Percentiles rank a stretch among this genome's conserved stretches.
These are phyloP conservation scores for Eilema sororculum DNA, from an alignment of 2,888 invertebrate genomes.

Conservation along the genomic window DNA sequence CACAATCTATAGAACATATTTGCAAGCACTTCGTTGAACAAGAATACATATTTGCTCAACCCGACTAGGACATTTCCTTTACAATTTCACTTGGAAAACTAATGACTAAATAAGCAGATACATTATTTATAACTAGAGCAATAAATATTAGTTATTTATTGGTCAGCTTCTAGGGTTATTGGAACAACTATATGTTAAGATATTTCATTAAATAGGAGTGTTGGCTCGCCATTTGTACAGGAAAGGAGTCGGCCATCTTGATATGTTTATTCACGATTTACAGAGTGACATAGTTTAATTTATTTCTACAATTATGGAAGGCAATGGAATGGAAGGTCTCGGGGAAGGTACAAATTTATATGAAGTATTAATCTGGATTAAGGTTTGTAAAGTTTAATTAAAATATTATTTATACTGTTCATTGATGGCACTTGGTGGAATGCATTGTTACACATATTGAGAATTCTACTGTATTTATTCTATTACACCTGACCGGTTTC, in stretches of 20 bases:
- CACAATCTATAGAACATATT: neutral
- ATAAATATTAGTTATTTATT: conserved; percentile 53
- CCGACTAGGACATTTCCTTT: conserved; percentile 17
- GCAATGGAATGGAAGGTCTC: neutral
- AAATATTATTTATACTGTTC: too few species aligned
- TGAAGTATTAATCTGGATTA: conserved; percentile 4
- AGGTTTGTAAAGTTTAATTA: neutral
- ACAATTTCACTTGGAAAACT: conserved; percentile 45
- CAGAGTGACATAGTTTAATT: neutral
- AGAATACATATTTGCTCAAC: conserved; percentile 15
- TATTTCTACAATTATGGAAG: neutral
- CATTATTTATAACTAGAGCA: conserved; percentile 47
- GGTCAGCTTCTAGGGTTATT: conserved; percentile 31
- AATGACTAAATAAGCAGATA: conserved; percentile 46
- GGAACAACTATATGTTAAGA: conserved; percentile 23
- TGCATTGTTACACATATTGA: too few species aligned
- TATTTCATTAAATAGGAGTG: conserved; percentile 28
- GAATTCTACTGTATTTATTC: too few species aligned
- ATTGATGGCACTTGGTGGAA: too few species aligned
- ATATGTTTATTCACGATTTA: neutral
- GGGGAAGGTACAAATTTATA: neutral
- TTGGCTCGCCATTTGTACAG: conserved; percentile 21
- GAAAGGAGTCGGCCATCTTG: neutral
- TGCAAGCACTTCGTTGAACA: neutral
- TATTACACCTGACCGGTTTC: too few species aligned